Percentiles rank a stretch among this genome's conserved stretches.
Evolutionary conservation across 2,797 vertebrate species (phyloP).

Genomic region (Fistularia commersonii): DNA sequence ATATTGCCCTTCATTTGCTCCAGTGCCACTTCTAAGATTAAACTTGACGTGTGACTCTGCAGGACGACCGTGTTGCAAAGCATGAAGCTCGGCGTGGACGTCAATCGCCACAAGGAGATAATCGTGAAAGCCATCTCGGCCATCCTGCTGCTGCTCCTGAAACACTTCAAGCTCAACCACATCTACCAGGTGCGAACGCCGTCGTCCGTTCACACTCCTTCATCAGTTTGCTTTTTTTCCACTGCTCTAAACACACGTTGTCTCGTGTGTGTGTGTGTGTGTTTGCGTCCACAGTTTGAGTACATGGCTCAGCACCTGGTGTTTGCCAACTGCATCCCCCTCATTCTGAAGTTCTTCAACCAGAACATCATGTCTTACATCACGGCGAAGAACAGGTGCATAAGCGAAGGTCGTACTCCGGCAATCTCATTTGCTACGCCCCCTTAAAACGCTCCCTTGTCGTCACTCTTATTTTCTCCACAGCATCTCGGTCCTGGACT

Average conservation of each 20-base stretch:
- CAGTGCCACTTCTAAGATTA: too few species aligned
- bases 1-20: too few species aligned
- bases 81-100: constrained; percentile 98
- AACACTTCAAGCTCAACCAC: constrained; percentile 99
- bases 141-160: constrained; percentile 90
- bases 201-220: too few species aligned
- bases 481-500: constrained; percentile 96
- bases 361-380: constrained; percentile 99
- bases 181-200: constrained; percentile 85
- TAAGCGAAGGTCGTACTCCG: neutral
- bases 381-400: constrained; percentile 96
- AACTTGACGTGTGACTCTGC: constrained; percentile 9
- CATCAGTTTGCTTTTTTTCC: neutral
- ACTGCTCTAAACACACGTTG: neutral
- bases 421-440: too few species aligned
- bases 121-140: constrained; percentile 98
- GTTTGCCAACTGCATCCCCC: constrained; percentile 97
- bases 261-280: constrained; percentile 3
- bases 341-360: constrained; percentile 99
- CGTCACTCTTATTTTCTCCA: neutral
- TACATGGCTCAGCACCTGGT: constrained; percentile 99
- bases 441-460: neutral
- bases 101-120: constrained; percentile 98
- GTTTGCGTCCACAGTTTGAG: constrained; percentile 82
- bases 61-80: constrained; percentile 97